A percentile compares a stretch with the other conserved stretches of the same genome.
Evolutionary conservation across 53 echinoderm and acorn worm genomes (phyloP).

Genomic region (Echinarachnius parma): DNA sequence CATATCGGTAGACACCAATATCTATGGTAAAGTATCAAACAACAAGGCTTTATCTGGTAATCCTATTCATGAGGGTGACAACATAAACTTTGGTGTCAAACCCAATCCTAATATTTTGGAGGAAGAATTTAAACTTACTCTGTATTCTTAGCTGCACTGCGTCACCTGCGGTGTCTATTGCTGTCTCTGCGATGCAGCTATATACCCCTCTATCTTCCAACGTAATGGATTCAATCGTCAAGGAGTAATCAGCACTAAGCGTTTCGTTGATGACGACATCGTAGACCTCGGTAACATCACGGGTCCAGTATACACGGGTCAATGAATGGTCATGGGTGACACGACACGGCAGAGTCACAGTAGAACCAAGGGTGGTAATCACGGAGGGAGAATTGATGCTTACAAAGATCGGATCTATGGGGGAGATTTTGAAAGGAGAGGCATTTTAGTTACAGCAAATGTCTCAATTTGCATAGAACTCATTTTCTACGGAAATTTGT

Average conservation of each 20-base stretch:
- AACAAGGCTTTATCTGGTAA: no score
- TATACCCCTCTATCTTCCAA: slow-evolving; percentile 10
- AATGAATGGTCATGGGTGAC: slow-evolving; percentile 28
- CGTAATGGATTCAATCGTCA: background rate
- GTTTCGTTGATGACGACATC: background rate
- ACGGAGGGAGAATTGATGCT: no score
- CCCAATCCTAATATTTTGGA: no score
- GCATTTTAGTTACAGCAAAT: no score
- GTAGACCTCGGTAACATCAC: background rate
- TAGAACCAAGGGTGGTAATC: slow-evolving; percentile 2
- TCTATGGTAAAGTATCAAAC: no score
- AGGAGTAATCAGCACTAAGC: background rate
- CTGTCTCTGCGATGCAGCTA: slow-evolving; percentile 25
- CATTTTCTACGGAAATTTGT: no score
- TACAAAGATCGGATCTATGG: no score
- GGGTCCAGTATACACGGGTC: slow-evolving; percentile 12
- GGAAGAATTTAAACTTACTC: slow-evolving; percentile 27
- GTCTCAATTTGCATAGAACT: no score
- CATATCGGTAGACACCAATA: no score
- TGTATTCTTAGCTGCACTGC: slow-evolving; percentile 20
- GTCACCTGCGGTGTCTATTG: background rate
- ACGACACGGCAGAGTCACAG: slow-evolving; percentile 16
- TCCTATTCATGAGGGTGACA: no score
- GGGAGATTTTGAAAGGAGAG: no score
- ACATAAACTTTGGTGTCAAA: no score